Percentiles rank a stretch among this genome's conserved stretches.
Evolutionary conservation across 1,140 invertebrate species (phyloP).

Genomic region (Eriosoma lanigerum): DNA sequence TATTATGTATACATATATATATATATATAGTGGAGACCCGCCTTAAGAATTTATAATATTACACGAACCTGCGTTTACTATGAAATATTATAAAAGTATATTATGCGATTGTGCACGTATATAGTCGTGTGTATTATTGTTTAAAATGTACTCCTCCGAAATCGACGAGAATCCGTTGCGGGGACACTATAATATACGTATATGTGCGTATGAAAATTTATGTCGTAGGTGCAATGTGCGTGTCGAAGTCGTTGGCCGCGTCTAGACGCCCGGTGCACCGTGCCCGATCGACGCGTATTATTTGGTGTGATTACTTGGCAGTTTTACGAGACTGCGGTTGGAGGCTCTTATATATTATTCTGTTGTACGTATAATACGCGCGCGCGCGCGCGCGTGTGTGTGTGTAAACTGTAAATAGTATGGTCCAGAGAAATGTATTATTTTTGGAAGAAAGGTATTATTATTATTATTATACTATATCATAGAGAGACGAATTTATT

Average conservation of each 20-base stretch:
- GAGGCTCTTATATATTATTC: slow-evolving; percentile 1
- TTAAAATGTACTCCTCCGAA: neutral
- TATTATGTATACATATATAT: too few relatives aligned
- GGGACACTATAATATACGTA: too few relatives aligned
- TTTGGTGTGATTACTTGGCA: slow-evolving; percentile 36
- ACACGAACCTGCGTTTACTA: too few relatives aligned
- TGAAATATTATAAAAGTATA: too few relatives aligned
- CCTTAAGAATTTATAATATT: too few relatives aligned
- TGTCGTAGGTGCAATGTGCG: slow-evolving; percentile 46
- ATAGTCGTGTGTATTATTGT: too few relatives aligned
- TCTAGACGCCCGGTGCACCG: slow-evolving; percentile 35
- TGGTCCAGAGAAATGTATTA: neutral
- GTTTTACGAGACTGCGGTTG: slow-evolving; percentile 38
- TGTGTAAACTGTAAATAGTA: neutral
- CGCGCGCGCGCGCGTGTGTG: too few relatives aligned
- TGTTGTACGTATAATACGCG: neutral
- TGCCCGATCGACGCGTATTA: neutral
- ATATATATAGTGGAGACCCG: too few relatives aligned
- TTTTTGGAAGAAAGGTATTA: slow-evolving; percentile 19
- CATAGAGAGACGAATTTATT: too few relatives aligned
- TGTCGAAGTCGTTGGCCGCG: slow-evolving; percentile 42
- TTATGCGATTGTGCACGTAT: too few relatives aligned
- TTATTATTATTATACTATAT: too few relatives aligned
- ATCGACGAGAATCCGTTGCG: neutral
- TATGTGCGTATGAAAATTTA: neutral